These are phyloP conservation scores for Eupeodes corollae DNA, from an alignment of 1,140 invertebrate genomes.

Conservation along the genomic window DNA sequence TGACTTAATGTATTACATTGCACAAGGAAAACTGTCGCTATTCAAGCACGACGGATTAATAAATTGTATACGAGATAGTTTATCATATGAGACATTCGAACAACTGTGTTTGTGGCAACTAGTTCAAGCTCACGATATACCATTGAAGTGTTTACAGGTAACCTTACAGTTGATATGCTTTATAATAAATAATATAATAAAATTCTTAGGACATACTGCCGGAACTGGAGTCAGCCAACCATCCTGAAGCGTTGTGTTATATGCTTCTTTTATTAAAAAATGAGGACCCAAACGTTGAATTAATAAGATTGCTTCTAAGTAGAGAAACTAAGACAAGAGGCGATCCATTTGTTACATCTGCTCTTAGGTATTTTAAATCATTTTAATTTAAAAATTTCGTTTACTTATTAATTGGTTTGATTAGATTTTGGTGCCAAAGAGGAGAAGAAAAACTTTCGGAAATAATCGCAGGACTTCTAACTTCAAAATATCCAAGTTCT, in stretches of 20 bases:
- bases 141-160: constrained; percentile 78
- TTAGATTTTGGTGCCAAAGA: constrained; percentile 76
- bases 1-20: constrained; percentile 76
- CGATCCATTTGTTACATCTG: constrained; percentile 76
- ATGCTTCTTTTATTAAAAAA: constrained; percentile 82
- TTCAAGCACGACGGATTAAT: constrained; percentile 64
- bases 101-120: constrained; percentile 95
- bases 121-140: constrained; percentile 82
- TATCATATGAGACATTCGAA: constrained; percentile 93
- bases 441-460: constrained; percentile 83
- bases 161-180: constrained; percentile 10
- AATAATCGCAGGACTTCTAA: constrained; percentile 63
- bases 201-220: constrained; percentile 51
- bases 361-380: constrained; percentile 49
- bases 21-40: constrained; percentile 78
- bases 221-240: constrained; percentile 73
- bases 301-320: constrained; percentile 72
- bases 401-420: background rate
- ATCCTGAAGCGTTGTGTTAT: constrained; percentile 86
- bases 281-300: constrained; percentile 78
- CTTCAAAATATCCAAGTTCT: constrained; percentile 66
- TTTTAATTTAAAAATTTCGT: background rate
- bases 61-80: constrained; percentile 63
- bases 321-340: constrained; percentile 60
- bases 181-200: background rate